phyloP scores from a whole-genome alignment of 2,113 vertebrate genomes.

The Notechis scutatus region DNA sequence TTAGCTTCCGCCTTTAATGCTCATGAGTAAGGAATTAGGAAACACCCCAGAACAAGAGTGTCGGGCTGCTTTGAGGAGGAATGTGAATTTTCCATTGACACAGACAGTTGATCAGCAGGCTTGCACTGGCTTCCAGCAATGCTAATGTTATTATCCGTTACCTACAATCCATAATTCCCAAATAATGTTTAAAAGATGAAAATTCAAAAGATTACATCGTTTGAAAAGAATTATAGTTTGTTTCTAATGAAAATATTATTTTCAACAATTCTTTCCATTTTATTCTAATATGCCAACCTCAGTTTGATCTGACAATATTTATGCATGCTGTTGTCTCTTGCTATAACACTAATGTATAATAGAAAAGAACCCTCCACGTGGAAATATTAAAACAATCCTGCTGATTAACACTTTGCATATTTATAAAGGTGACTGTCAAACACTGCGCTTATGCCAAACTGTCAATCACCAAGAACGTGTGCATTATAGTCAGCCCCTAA shows the following conservation, averaged over 20 bases:
- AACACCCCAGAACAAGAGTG: background rate
- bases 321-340: background rate
- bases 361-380: slow-evolving; percentile 15
- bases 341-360: background rate
- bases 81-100: background rate
- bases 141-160: background rate
- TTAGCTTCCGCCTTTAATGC: background rate
- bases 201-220: background rate
- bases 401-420: slow-evolving; percentile 33
- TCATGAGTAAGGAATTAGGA: background rate
- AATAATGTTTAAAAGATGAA: background rate
- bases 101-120: background rate
- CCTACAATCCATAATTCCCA: background rate
- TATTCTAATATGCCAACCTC: background rate
- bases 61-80: background rate
- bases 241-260: background rate
- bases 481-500: slow-evolving; percentile 36
- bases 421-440: slow-evolving; percentile 39
- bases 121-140: background rate
- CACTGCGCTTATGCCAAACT: slow-evolving; percentile 7
- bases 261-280: background rate
- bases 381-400: slow-evolving; percentile 37
- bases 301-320: background rate
- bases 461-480: slow-evolving; percentile 34
- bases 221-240: background rate